Percentiles rank a stretch among this genome's conserved stretches.
Conservation (phyloP, 2,113 vertebrate species). For the Ctenomys sociabilis region DNA sequence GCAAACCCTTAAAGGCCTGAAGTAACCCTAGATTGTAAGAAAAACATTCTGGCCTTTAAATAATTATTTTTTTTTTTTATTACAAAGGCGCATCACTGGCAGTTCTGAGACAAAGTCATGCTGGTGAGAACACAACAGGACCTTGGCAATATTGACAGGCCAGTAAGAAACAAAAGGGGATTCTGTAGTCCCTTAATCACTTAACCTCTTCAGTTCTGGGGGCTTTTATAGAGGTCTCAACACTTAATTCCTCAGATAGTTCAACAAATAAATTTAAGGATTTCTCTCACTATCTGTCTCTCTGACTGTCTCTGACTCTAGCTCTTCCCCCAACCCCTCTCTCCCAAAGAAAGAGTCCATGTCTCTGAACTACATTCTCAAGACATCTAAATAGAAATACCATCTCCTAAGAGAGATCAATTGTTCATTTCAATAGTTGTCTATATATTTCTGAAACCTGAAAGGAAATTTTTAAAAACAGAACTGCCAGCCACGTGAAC, state of each 20-base stretch:
- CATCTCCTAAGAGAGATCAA: slow-evolving; percentile 10
- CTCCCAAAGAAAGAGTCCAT: not conserved
- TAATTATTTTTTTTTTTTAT: slow-evolving; percentile 35
- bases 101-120: not conserved
- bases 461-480: slow-evolving; percentile 46
- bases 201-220: not conserved
- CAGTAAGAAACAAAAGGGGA: not conserved
- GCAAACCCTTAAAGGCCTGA: slow-evolving; percentile 67
- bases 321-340: not conserved
- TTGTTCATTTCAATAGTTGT: slow-evolving; percentile 40
- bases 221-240: not conserved
- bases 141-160: not conserved
- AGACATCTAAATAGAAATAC: slow-evolving; percentile 29
- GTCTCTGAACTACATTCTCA: slow-evolving; percentile 7
- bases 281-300: not conserved
- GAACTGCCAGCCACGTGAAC: not conserved
- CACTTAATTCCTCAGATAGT: not conserved
- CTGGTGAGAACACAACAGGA: slow-evolving; percentile 45
- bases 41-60: slow-evolving; percentile 65
- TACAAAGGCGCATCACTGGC: slow-evolving; percentile 29
- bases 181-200: not conserved
- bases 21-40: slow-evolving; percentile 61
- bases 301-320: not conserved
- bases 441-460: slow-evolving; percentile 20
- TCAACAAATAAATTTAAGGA: not conserved